Base-by-base conservation (phyloP, 2,113 vertebrate genomes). In the Colinus virginianus region DNA sequence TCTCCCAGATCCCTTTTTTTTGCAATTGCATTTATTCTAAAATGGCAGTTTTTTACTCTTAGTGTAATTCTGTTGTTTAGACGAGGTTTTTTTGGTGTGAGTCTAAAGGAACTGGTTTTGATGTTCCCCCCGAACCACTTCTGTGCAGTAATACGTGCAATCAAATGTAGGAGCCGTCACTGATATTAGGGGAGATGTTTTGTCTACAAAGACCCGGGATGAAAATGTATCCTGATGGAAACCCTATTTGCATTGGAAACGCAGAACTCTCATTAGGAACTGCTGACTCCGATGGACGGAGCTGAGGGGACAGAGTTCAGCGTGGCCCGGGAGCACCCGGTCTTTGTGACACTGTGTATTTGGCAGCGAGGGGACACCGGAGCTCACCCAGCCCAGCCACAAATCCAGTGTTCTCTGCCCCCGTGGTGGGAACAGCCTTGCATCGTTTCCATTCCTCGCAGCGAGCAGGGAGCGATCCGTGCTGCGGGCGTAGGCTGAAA, bases 381-480 rank as follows among this genome's bases (percentile, higher is more conserved):
- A 40, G 61, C 45, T 81, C 20, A 8, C 18, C 18, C 23, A 9
- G 20, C 1, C 23, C 0, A 2, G 40, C 14, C 34, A 30, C 23
- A 20, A 22, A 58, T 43, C 66, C 76, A 64, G n/a, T 3, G 40
- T 42, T 16, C 17, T 55, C 59, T 48, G 26, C 68, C 84, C 25
- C 42, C 0, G 1, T 22, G 40, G 11, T 38, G 66, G 43, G 14
- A 36, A 32, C 25, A 17, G 14, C 46, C 25, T 18, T 40, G 32
- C 49, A 14, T 21, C 0, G 13, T 13, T 69, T 58, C 13, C 0
- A 0, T 49, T 36, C 68, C 21, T 5, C 51, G 1, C 36, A 25
- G 72, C 2, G 9, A 56, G 51, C n/a, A 28, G 48, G 11, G 26
- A 2, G 25, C 32, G 21, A 45, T 16, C 63, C 49, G 19, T 43